These are phyloP conservation scores for Lagopus muta DNA, from an alignment of 2,113 vertebrate species.

Conservation along the genomic window DNA sequence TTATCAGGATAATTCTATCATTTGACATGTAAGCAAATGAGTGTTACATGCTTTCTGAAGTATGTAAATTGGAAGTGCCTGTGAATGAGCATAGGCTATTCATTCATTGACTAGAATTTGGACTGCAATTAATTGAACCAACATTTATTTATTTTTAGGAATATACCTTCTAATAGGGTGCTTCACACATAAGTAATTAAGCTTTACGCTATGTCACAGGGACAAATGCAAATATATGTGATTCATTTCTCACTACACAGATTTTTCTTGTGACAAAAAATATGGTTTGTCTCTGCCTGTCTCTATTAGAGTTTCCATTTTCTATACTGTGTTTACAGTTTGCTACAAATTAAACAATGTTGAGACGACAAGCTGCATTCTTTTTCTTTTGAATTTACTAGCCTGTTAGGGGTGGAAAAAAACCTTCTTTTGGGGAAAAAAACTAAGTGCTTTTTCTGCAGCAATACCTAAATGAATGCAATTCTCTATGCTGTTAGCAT, in stretches of 20 bases:
- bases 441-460: constrained; percentile 31
- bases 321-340: constrained; percentile 50
- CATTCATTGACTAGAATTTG: constrained; percentile 16
- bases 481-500: constrained; percentile 1
- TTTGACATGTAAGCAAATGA: constrained; percentile 61
- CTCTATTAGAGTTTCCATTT: constrained; percentile 52
- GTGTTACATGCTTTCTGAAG: background rate
- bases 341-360: constrained; percentile 64
- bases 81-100: constrained; percentile 15
- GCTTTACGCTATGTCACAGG: constrained; percentile 17
- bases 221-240: constrained; percentile 20
- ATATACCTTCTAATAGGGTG: constrained; percentile 25
- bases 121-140: constrained; percentile 31
- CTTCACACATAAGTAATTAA: constrained; percentile 28
- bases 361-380: constrained; percentile 41
- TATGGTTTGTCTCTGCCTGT: constrained; percentile 43
- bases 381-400: constrained; percentile 42
- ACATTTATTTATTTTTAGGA: constrained; percentile 55
- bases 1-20: constrained; percentile 16
- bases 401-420: constrained; percentile 51
- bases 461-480: constrained; percentile 39
- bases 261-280: constrained; percentile 50
- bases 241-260: constrained; percentile 39
- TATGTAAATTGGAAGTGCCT: constrained; percentile 2
- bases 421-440: background rate